Conservation (phyloP, 2,113 vertebrate species). For the Oreochromis niloticus region DNA sequence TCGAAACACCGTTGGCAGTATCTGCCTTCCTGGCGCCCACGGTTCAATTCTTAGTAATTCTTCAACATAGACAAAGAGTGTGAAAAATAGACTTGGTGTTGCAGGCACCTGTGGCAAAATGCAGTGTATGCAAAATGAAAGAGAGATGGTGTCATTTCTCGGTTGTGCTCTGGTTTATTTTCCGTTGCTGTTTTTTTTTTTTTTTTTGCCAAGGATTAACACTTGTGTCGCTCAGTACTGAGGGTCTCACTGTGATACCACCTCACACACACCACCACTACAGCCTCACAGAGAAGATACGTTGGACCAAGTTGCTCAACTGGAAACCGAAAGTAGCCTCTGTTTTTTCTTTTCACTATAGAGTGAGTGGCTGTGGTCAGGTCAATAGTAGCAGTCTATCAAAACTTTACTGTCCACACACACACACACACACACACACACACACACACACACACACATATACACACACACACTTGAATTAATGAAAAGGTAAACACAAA, state of each 20-base stretch:
- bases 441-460: neutral
- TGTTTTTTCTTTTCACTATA: neutral
- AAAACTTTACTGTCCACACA: neutral
- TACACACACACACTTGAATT: neutral
- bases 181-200: neutral
- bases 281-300: neutral
- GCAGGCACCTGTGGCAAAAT: neutral
- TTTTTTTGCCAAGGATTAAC: neutral
- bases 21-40: neutral
- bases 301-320: constrained; percentile 2
- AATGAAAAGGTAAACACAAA: neutral
- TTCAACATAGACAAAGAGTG: constrained; percentile 8
- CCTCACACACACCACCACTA: neutral
- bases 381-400: neutral
- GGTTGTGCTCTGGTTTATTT: neutral
- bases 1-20: constrained; percentile 1
- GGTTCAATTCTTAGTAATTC: constrained; percentile 19
- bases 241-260: neutral
- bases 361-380: neutral
- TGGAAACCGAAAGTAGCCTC: constrained; percentile 8
- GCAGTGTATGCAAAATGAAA: neutral
- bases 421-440: neutral
- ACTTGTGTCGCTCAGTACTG: neutral
- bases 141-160: neutral
- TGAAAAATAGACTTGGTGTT: constrained; percentile 18